Evolutionary conservation across 2,888 invertebrate species (phyloP), one percentile per base, ranked within the genome.

Genomic region (Acleris emargana): DNA sequence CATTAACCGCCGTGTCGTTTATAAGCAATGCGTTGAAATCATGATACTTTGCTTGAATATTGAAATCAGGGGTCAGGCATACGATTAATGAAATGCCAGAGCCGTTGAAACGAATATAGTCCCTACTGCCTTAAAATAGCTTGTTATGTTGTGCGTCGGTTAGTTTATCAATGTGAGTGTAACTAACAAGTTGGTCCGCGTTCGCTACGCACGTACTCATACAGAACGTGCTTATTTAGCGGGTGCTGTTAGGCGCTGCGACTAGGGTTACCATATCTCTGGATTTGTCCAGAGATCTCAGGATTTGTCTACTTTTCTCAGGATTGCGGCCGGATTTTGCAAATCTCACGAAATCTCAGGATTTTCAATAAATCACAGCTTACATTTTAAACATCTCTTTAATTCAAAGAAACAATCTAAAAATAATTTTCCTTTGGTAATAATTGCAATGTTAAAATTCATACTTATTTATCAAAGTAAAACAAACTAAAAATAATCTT

Each of bases 21-120:
- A 52, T 28, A 43, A 47, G 66, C 66, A 66, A 66, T 57, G 51
- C 20, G 60, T 61, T 57, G 38, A 50, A 57, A 59, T 50, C 45
- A 79, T 74, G 72, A 72, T 69, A 67, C 73, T 78, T 82, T 81
- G 80, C 80, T 73, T 80, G 76, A 79, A 75, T 73, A 77, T 76
- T 77, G 73, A 73, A 80, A 77, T 78, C 79, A 82, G 80, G 82
- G 78, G 79, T 80, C 80, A 60, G 50, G 13, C 50, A 55, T 60
- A 51, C 51, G 61, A 60, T 58, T 64, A 66, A 52, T 66, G 51
- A 57, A 66, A 66, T 66, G 61, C 52, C 61, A 52, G n/a, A 32
- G 25, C 38, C 38, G 22, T 47, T 42, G 50, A n/a, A 60, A 57
- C 22, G 28, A 51, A 32, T 47, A 38, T 47, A 22, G 2, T 57